Evolutionary conservation across 2,888 invertebrate species (phyloP), one percentile per base, ranked within the genome.

Genomic region (Trachelus iudaicus): DNA sequence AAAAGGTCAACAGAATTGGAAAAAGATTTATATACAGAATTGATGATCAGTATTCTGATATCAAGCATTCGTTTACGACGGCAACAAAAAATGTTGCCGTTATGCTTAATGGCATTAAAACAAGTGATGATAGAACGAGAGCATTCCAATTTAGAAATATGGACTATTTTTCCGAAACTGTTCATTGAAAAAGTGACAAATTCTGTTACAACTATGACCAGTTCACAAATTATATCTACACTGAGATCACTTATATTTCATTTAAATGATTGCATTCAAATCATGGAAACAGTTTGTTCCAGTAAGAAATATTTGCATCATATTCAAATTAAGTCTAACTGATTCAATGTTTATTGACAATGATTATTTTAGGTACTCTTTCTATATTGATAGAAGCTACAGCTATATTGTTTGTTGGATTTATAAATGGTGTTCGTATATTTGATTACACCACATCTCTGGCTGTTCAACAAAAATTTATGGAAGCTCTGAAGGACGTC

Each of bases 61-160:
- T 83, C 87, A 11, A 87, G 85, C 73, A 78, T 87, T 30, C 86
- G 85, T 37, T 83, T 91, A 75, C 84, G 88, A 79, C 84, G 87
- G 75, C 89, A 90, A 34, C 86, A 89, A 40, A 90, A 90, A 83
- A 85, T 91, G 77, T 78, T 89, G 73, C 83, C 86, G 0, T 85
- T 88, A 83, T 83, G 90, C 56, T 76, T 91, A 73, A 84, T 85
- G 76, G 83, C 86, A 4, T 76, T 89, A 2, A 85, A 87, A 73
- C 77, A 84, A 69, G 78, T 76, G 13, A 30, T 82, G 23, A 68
- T 69, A 31, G 75, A 79, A 31, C 56, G 76, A n/a, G 6, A 78
- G 23, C 34, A 77, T 4, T 73, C 30, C 12, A 68, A 76, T 77
- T 68, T 69, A 40, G 69, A 80, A 35, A 31, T 15, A n/a, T 3